phyloP scores from a whole-genome alignment of 2,797 vertebrate species.

The Lepus townsendii region DNA sequence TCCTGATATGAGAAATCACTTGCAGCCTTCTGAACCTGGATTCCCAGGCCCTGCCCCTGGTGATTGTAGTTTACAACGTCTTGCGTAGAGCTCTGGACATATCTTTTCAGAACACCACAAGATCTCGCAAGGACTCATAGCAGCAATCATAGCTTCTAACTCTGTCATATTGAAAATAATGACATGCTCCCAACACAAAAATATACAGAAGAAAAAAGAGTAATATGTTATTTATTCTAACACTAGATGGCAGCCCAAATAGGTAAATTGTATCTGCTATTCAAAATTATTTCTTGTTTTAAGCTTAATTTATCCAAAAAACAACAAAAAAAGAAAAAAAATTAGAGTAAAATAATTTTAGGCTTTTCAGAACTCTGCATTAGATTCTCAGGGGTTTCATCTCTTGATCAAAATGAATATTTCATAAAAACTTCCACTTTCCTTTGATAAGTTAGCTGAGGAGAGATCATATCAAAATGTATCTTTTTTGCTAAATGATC shows the following conservation, averaged over 20 bases:
- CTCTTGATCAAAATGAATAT: constrained; percentile 30
- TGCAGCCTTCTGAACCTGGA: neutral
- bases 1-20: neutral
- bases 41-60: neutral
- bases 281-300: neutral
- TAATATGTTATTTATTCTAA: constrained; percentile 71
- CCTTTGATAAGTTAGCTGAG: neutral
- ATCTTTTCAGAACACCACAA: neutral
- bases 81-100: neutral
- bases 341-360: neutral
- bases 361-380: constrained; percentile 4
- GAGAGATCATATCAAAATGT: neutral
- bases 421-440: constrained; percentile 61
- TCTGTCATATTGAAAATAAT: too few relatives aligned
- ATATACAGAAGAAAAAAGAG: neutral
- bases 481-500: neutral
- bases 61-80: neutral
- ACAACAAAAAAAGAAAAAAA: neutral
- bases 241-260: constrained; percentile 87
- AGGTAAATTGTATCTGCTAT: constrained; percentile 72
- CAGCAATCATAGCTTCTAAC: too few relatives aligned
- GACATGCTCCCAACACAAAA: neutral
- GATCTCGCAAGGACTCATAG: neutral
- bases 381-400: neutral
- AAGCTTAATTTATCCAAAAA: constrained; percentile 48